Conservation (phyloP, 2,888 invertebrate genomes). For the Sisyra nigra region DNA sequence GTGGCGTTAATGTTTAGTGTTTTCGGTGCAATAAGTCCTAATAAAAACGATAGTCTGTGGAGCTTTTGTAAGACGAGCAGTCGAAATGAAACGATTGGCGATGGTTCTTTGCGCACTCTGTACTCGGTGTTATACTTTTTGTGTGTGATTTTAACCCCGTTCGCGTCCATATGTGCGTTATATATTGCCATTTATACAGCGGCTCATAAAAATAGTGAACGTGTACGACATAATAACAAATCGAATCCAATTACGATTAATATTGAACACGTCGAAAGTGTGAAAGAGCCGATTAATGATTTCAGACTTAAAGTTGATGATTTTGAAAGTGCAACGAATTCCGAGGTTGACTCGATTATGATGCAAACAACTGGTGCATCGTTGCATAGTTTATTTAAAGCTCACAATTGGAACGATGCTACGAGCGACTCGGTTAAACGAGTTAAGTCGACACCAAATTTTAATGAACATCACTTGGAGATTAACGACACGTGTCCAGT, state of each 20-base stretch:
- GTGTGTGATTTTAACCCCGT: slow-evolving; percentile 33
- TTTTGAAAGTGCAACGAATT: slow-evolving; percentile 1
- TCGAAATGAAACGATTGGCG: slow-evolving; percentile 5
- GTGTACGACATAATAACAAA: slow-evolving; percentile 29
- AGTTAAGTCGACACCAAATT: slow-evolving; percentile 1
- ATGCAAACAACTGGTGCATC: slow-evolving; percentile 7
- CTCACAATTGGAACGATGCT: slow-evolving; percentile 1
- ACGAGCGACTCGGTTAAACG: slow-evolving; percentile 10
- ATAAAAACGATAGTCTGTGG: slow-evolving; percentile 27
- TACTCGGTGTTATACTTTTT: slow-evolving; percentile 30
- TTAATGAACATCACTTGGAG: neutral
- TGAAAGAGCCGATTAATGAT: slow-evolving; percentile 26
- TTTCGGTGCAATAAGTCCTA: slow-evolving; percentile 29
- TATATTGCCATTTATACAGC: slow-evolving; percentile 61
- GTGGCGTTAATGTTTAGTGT: slow-evolving; percentile 27
- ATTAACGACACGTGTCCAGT: neutral
- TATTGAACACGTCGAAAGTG: slow-evolving; percentile 27
- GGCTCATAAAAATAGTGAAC: slow-evolving; percentile 52
- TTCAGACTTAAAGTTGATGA: slow-evolving; percentile 5
- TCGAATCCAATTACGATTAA: slow-evolving; percentile 33
- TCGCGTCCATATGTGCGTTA: slow-evolving; percentile 51
- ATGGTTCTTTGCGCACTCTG: slow-evolving; percentile 24
- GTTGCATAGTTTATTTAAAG: slow-evolving; percentile 7
- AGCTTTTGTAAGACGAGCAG: slow-evolving; percentile 21
- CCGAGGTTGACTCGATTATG: slow-evolving; percentile 9